Evolutionary conservation across 2,797 vertebrate genomes (phyloP), one percentile per base, ranked within the genome.

Genomic region (Balearica regulorum): DNA sequence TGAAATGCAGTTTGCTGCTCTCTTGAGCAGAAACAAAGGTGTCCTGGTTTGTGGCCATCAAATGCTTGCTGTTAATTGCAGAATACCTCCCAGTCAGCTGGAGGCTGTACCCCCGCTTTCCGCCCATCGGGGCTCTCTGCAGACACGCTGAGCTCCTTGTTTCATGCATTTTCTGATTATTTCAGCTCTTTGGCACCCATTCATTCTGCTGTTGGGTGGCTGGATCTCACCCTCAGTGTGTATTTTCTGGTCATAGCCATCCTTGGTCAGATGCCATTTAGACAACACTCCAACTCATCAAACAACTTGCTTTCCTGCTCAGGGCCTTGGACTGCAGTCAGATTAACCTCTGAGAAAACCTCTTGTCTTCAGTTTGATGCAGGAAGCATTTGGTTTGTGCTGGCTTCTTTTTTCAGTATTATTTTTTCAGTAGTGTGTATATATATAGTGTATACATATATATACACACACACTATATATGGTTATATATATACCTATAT

Each of bases 231-330:
- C 57, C 68, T 75, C 68, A 18, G n/a, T 51, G 24, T 92, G 37
- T 75, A 37, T 69, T 88, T 90, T 86, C 76, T 89, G 37, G 44
- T 95, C 64, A 35, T 33, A 88, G 54, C 44, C 77, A 65, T 93
- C 82, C 78, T 93, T 83, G 85, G 88, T 61, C 69, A 49, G 69
- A 39, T 93, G 94, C 95, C 94, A 88, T 93, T 89, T 91, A 81
- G 85, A 89, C 57, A 39, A 48, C 5, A 16, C 25, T 94, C 89
- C 82, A 89, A 5, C 64, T 57, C 86, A 85, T 93, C 89, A 85
- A 68, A 83, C 68, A 77, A 65, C 87, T 83, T 80, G 75, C 25
- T 83, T 58, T 75, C 58, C 83, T 71, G 72, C 83, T 90, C 62
- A 55, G 57, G 62, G 58, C 80, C 39, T 90, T 95, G 94, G 92